These are phyloP conservation scores for Laupala kohalensis DNA, from an alignment of 1,140 invertebrate genomes.

Conservation along the genomic window DNA sequence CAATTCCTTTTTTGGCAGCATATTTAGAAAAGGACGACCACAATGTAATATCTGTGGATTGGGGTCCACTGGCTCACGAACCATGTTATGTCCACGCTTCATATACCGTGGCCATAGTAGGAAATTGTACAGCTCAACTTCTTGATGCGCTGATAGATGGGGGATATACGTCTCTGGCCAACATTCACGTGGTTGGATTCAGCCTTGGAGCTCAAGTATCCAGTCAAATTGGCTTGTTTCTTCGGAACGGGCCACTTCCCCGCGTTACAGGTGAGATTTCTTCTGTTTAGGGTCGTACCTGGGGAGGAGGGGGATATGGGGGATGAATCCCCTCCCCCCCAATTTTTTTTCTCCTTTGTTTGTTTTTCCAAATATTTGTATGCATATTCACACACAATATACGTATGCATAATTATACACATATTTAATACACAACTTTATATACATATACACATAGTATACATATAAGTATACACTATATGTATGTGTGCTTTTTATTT, in stretches of 20 bases:
- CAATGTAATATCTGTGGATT: slow-evolving; percentile 48
- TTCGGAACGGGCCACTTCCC: background rate
- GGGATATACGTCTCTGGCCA: slow-evolving; percentile 5
- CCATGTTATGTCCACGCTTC: slow-evolving; percentile 44
- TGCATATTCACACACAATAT: no score
- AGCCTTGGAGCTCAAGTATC: slow-evolving; percentile 18
- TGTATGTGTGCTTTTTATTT: no score
- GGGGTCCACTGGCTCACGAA: slow-evolving; percentile 39
- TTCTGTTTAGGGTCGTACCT: background rate
- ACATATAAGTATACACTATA: no score
- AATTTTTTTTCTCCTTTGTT: no score
- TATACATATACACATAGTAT: no score
- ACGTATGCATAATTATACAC: no score
- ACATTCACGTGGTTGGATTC: slow-evolving; percentile 19
- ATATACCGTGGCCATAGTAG: slow-evolving; percentile 37
- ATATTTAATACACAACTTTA: no score
- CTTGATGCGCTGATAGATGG: slow-evolving; percentile 15
- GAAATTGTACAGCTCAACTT: slow-evolving; percentile 31
- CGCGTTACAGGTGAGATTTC: slow-evolving; percentile 2
- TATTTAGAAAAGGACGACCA: slow-evolving; percentile 37
- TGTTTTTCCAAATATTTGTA: no score
- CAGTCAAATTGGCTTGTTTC: slow-evolving; percentile 1
- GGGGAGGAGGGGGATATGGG: no score
- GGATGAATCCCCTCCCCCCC: no score
- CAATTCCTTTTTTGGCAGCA: no score